phyloP scores from a whole-genome alignment of 2,888 invertebrate species.

The Platynereis dumerilii region DNA sequence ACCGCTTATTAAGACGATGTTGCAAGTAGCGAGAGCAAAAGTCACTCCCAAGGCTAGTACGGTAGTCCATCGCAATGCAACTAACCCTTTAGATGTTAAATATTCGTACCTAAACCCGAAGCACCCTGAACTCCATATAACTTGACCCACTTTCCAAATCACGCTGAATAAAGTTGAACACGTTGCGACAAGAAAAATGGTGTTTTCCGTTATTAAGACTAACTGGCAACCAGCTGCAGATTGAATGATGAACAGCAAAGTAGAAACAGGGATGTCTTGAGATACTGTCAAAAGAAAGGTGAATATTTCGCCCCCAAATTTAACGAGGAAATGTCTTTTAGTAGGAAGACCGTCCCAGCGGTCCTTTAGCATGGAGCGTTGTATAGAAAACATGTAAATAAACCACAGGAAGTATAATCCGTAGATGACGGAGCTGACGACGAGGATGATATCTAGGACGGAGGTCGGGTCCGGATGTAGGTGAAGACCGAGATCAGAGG shows the following conservation, averaged over 20 bases:
- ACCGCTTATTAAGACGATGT: constrained; percentile 9
- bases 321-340: constrained; percentile 2
- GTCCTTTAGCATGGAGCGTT: constrained; percentile 13
- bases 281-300: constrained; percentile 1
- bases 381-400: constrained; percentile 11
- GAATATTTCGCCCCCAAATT: constrained; percentile 19
- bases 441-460: constrained; percentile 3
- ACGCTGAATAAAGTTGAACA: constrained; percentile 7
- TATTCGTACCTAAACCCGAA: constrained; percentile 18
- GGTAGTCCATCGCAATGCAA: constrained; percentile 3
- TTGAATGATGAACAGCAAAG: constrained; percentile 8
- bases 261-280: constrained; percentile 12
- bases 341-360: constrained; percentile 15
- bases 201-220: constrained; percentile 1
- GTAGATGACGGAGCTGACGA: constrained; percentile 4
- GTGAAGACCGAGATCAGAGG: too few relatives aligned
- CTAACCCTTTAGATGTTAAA: background rate
- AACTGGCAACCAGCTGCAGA: constrained; percentile 10
- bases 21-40: background rate
- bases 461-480: too few relatives aligned
- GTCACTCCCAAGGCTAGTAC: constrained; percentile 1
- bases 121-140: constrained; percentile 14
- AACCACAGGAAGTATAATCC: constrained; percentile 16
- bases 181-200: constrained; percentile 14
- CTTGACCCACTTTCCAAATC: constrained; percentile 7